Evolutionary conservation across 1,140 invertebrate genomes (phyloP), one percentile per base, ranked within the genome.

Genomic region (Lordiphosa clarofinis): DNA sequence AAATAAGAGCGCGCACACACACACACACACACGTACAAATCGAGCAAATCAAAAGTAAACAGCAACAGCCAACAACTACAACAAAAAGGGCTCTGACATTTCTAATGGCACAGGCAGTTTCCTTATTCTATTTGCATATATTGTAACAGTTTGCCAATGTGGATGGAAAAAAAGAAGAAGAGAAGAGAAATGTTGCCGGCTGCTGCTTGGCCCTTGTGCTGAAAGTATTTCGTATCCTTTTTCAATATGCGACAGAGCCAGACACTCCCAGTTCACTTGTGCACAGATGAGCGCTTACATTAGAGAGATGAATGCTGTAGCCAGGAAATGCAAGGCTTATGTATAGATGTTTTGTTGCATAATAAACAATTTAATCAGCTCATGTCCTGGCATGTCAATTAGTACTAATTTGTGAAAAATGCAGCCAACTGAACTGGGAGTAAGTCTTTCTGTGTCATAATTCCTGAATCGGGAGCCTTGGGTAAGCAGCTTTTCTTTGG

Each of bases 1-100:
- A 81, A 82, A 81, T 75, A 82, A 61, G 72, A 55, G 81, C 57
- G 53, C 48, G 46, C 42, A 72, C 42, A 50, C 42, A 47, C 38
- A 56, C 7, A 10, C 33, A 50, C 37, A 50, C 19, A 44, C 4
- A 9, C 33, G 11, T 33, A 69, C 69, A 66, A 82, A 76, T 82
- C 63, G 67, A 82, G 68, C 62, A 81, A 81, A 81, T 81, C 76
- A 76, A 81, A 81, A 64, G 76, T 72, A 81, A 81, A 81, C 76
- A 82, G 42, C 62, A 64, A 43, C 54, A 67, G 54, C 59, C 46
- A 66, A 63, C 44, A 69, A 56, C 39, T 37, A 53, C 50, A 52
- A 66, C 57, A 78, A 57, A 72, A 43, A 53, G 56, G 33, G 64
- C 21, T 47, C 21, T 46, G 43, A 46, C 24, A 46, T 46, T 58